Evolutionary conservation across 2,888 invertebrate species (phyloP).

Genomic region (Lymantria dispar): DNA sequence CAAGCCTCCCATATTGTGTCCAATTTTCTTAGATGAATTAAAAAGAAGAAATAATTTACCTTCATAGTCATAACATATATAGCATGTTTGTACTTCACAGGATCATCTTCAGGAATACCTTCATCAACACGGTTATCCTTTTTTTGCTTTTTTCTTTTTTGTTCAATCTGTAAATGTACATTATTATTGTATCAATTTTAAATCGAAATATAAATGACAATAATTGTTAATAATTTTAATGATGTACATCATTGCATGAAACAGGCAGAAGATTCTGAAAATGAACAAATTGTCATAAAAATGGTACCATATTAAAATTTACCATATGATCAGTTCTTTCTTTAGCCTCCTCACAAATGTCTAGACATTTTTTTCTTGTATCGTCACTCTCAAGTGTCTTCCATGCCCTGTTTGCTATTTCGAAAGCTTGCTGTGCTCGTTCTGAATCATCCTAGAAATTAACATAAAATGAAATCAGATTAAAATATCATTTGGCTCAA

Average conservation of each 20-base stretch:
- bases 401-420: slow-evolving; percentile 97
- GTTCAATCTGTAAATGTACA: slow-evolving; percentile 86
- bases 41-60: slow-evolving; percentile 75
- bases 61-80: slow-evolving; percentile 99
- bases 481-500: not conserved
- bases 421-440: slow-evolving; percentile 95
- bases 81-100: slow-evolving; percentile 93
- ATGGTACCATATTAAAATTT: slow-evolving; percentile 29
- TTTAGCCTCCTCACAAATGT: slow-evolving; percentile 98
- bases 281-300: too few species aligned
- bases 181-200: not conserved
- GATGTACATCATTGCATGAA: too few species aligned
- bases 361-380: slow-evolving; percentile 95
- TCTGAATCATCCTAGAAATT: slow-evolving; percentile 92
- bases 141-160: slow-evolving; percentile 96
- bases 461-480: slow-evolving; percentile 21
- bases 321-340: slow-evolving; percentile 96
- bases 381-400: slow-evolving; percentile 97
- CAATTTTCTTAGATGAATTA: not conserved
- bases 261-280: too few species aligned
- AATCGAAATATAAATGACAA: not conserved
- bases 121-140: slow-evolving; percentile 91
- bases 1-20: too few species aligned
- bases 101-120: slow-evolving; percentile 94
- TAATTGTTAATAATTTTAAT: not conserved